Base-by-base conservation (phyloP, 2,113 vertebrate species). In the Microtus oregoni region DNA sequence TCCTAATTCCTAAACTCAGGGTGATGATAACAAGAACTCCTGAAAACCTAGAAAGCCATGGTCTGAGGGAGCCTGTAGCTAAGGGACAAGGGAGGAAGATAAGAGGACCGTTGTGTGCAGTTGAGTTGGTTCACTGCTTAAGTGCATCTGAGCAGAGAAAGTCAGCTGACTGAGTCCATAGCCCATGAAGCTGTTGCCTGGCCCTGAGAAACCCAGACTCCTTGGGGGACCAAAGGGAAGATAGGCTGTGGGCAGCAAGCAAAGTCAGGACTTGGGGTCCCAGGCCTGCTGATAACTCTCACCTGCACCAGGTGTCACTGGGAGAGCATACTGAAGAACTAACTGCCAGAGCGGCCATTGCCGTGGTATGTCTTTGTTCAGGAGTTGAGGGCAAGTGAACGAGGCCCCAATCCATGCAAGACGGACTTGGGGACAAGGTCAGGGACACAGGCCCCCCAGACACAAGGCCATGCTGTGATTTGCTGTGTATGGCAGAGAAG, bases 371-470 rank as follows among this genome's bases (percentile, higher is more conserved):
- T 47, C 81, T 67, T 61, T 47, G 61, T 20, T 26, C 12, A n/a
- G 20, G 17, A 44, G 0, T 26, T 0, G 1, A 65, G 41, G 78
- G 3, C 68, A 35, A 0, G 8, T 11, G 22, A 19, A 50, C 12
- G 50, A 67, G 17, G 10, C 28, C 50, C 38, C 41, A 44, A 15
- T 52, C 63, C 28, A 50, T 15, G 32, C 4, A 30, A 75, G 82
- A 32, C 0, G 3, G 58, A 3, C 28, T 44, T 47, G 38, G 0
- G 2, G 63, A 15, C 92, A 32, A 89, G 38, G 35, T 47, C 72
- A 63, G 47, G 7, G 76, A 47, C 6, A 26, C 65, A 22, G 26
- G 2, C 4, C 7, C n/a, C 2, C 17, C 15, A 19, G 50, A 32
- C 38, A 52, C 50, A 47, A 58, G 30, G 10, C 41, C 50, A 3